Base-by-base conservation (phyloP, 2,888 invertebrate species). In the Agrotis exclamationis region DNA sequence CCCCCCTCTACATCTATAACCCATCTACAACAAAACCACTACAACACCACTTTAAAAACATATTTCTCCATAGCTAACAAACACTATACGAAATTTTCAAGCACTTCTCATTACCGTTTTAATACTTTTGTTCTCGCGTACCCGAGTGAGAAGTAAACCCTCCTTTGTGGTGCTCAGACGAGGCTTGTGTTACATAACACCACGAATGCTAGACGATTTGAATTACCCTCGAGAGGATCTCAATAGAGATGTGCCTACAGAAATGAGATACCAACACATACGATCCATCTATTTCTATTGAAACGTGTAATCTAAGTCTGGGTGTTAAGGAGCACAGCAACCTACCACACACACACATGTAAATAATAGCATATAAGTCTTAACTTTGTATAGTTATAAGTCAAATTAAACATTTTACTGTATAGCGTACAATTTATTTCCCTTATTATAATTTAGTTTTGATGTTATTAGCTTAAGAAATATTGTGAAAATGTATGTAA, bases 141-240 rank as follows among this genome's bases (percentile, higher is more conserved):
- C n/a, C 3, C 39, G 14, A 18, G 63, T 18, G 63, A 18, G 44
- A 58, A 5, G 39, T 39, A 48, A 59, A 14, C 16, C 48, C 20
- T 22, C n/a, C 9, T 64, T 75, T 75, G 67, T 75, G 4, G 24
- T 39, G 28, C 45, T 44, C 39, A 44, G 24, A 4, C 56, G 45
- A 73, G 39, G 44, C n/a, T 44, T 13, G 50, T 14, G 72, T 64
- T 77, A 81, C 63, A 22, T 67, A 62, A 66, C 79, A 71, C 70
- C 67, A 54, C 39, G 51, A 39, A 69, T n/a, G 39, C 56, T 70
- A 70, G 70, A 70, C 59, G 57, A 39, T 58, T 66, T 59, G 60
- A 69, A 82, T 63, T 73, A 67, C 84, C 58, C 65, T 69, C 60
- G 33, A 69, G 63, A 56, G 70, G 33, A 59, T 54, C 28, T 65